These are phyloP conservation scores for Hipposideros larvatus DNA, from an alignment of 2,797 vertebrate species.

Conservation along the genomic window DNA sequence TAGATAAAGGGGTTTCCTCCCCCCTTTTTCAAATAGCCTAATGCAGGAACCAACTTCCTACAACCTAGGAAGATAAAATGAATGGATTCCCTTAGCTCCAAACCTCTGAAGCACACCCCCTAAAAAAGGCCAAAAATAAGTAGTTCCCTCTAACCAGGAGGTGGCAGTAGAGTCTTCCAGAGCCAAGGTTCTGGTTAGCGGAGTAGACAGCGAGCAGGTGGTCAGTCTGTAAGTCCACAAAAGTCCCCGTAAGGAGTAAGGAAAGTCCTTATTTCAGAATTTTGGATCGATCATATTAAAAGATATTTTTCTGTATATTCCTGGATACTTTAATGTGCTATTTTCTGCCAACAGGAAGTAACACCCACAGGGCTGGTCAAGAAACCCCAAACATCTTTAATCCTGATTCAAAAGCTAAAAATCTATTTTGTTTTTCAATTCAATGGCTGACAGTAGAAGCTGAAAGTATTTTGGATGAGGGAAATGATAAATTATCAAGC, in stretches of 20 bases:
- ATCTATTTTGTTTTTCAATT: slow-evolving; percentile 43
- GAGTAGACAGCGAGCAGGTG: not conserved
- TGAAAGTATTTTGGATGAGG: not conserved
- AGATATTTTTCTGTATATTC: not conserved
- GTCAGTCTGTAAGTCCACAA: not conserved
- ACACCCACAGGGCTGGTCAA: not conserved
- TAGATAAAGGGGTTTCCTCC: not conserved
- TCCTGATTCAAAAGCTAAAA: slow-evolving; percentile 57
- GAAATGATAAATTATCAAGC: not conserved
- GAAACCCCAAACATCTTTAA: slow-evolving; percentile 41
- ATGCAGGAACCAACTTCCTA: not conserved
- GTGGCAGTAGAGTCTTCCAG: slow-evolving; percentile 65
- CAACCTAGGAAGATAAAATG: not conserved
- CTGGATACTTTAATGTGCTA: slow-evolving; percentile 24
- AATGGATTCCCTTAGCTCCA: slow-evolving; percentile 15
- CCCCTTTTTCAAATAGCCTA: not conserved
- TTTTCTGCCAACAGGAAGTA: slow-evolving; percentile 44
- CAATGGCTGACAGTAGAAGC: slow-evolving; percentile 35
- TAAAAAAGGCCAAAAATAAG: slow-evolving; percentile 47
- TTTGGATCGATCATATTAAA: not conserved
- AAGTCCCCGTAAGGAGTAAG: slow-evolving; percentile 31
- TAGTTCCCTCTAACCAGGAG: slow-evolving; percentile 59
- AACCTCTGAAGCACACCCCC: slow-evolving; percentile 16
- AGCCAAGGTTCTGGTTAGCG: slow-evolving; percentile 46
- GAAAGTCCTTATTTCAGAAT: not conserved